Evolutionary conservation across 2,888 invertebrate species (phyloP), one percentile per base, ranked within the genome.

Genomic region (Polyommatus iphigenia): DNA sequence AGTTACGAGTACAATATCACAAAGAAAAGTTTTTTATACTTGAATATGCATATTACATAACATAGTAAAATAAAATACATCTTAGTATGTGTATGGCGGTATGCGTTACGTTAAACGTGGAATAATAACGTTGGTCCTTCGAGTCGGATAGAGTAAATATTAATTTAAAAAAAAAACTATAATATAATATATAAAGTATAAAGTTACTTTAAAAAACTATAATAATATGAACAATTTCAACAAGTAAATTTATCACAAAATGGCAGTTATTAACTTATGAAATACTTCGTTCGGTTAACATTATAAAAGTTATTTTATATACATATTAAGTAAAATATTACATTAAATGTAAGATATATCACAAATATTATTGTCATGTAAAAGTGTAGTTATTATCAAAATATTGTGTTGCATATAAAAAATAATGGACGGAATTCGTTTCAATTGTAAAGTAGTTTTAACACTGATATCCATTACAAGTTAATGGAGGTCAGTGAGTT

Each of bases 241-340:
- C 13, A 67, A 67, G 13, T 67, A 46, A 46, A 46, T 46, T 5
- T 67, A 67, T 67, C 67, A 67, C 67, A 67, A 67, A 67, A 32
- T 67, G 67, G 67, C 67, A 67, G 67, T 67, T 29, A 67, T 32
- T 67, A 32, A 67, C 18, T 67, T 32, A 29, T 18, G 2, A 67
- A 67, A 67, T 32, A 67, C 32, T 67, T 67, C 24, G 24, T 3
- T 67, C 5, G 15, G 10, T 67, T 10, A 62, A 24, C 8, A 20
- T 59, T 8, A 6, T 10, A 24, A 10, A 62, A 62, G 2, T 15
- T 1, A 67, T 62, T 24, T 62, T 15, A 32, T 29, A 1, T 67
- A 67, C 6, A 32, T 6, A 32, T 3, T 32, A 32, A 67, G 15
- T 67, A 29, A 15, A 3, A 32, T 67, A 54, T 18, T 54, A 67